Evolutionary conservation across 2,113 vertebrate species (phyloP).

Genomic region (Calcarius ornatus): DNA sequence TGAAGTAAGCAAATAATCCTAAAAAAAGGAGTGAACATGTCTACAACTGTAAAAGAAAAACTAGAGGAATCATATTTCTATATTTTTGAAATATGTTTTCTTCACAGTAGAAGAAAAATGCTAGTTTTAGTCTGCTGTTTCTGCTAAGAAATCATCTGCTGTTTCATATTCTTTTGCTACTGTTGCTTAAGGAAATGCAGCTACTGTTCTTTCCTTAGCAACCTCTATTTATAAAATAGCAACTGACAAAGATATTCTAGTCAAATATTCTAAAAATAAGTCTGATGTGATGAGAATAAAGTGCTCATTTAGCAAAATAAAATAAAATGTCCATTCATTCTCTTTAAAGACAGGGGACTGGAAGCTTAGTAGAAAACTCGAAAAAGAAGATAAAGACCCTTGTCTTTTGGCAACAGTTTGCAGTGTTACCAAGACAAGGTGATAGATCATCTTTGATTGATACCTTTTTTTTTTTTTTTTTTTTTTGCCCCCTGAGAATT

Average conservation of each 20-base stretch:
- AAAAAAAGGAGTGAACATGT: background rate
- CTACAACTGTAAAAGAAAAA: background rate
- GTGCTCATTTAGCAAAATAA: conserved; percentile 10
- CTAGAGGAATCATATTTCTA: background rate
- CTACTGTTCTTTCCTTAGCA: conserved; percentile 35
- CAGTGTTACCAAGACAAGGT: background rate
- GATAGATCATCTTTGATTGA: background rate
- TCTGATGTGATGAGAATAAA: background rate
- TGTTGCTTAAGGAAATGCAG: conserved; percentile 38
- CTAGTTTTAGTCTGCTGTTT: background rate
- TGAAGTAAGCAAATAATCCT: background rate
- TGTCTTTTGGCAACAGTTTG: background rate
- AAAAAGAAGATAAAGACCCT: background rate
- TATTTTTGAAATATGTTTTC: background rate
- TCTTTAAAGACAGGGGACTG: background rate
- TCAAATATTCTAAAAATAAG: conserved; percentile 48
- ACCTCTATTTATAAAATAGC: conserved; percentile 19
- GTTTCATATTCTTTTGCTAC: background rate
- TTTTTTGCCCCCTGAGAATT: background rate
- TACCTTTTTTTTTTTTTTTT: too few relatives aligned
- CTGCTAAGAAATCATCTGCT: conserved; percentile 29
- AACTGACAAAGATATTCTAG: conserved; percentile 18
- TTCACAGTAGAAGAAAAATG: background rate
- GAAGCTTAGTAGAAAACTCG: background rate
- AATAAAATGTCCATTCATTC: background rate